Percentiles rank a stretch among this genome's conserved stretches.
Conservation (phyloP, 2,113 vertebrate genomes). For the Grammomys surdaster region DNA sequence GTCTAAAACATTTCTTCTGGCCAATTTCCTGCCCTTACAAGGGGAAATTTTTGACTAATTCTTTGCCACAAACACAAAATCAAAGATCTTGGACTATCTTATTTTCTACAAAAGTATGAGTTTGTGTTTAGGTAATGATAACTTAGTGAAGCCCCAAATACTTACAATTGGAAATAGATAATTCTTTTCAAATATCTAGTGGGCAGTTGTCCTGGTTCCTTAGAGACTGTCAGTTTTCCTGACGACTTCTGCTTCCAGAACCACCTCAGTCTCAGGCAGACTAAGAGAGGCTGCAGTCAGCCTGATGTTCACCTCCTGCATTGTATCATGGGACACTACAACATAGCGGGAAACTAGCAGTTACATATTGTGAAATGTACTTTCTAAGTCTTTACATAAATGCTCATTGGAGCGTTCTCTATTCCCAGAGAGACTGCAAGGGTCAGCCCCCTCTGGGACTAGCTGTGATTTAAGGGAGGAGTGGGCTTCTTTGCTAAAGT, state of each 20-base stretch:
- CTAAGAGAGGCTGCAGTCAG: not conserved
- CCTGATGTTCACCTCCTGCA: not conserved
- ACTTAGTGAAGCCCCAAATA: not conserved
- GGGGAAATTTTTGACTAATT: not conserved
- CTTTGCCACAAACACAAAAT: not conserved
- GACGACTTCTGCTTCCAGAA: not conserved
- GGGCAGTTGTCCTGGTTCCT: not conserved
- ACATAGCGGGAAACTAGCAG: not conserved
- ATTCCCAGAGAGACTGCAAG: not conserved
- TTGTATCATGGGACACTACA: not conserved
- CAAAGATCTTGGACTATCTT: not conserved
- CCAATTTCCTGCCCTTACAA: not conserved
- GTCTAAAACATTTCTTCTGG: conserved; percentile 6
- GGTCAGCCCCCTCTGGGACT: not conserved
- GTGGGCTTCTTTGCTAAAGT: not conserved
- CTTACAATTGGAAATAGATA: not conserved
- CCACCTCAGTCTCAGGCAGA: not conserved
- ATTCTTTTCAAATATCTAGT: not conserved
- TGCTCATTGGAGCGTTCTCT: not conserved
- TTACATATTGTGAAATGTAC: not conserved
- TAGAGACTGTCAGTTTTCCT: not conserved
- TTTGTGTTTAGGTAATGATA: not conserved
- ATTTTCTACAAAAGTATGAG: not conserved
- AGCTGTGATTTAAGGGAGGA: conserved; percentile 53
- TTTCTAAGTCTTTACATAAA: not conserved